Percentiles rank a stretch among this genome's conserved stretches.
Evolutionary conservation across 1,140 invertebrate genomes (phyloP).

Genomic region (Nomia melanderi): DNA sequence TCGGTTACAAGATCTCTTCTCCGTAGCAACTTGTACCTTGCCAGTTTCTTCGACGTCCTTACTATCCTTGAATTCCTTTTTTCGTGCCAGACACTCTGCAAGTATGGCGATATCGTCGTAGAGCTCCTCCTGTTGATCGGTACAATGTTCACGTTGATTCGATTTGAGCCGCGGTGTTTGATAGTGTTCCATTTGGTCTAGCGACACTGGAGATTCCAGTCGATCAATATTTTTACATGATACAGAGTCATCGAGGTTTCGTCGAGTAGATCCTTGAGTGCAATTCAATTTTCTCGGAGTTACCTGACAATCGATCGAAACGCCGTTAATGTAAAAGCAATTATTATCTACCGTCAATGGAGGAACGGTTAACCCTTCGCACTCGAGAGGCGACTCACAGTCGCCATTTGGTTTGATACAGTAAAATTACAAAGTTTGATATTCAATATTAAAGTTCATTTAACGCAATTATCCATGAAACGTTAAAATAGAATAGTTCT

Average conservation of each 20-base stretch:
- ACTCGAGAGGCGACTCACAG: too few relatives aligned
- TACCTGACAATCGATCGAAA: conserved; percentile 3
- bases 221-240: not conserved
- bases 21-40: conserved; percentile 15
- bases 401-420: too few relatives aligned
- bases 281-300: not conserved
- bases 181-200: conserved; percentile 66
- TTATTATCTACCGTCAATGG: too few relatives aligned
- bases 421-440: too few relatives aligned
- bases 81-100: conserved; percentile 61
- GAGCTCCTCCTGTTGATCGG: conserved; percentile 55
- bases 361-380: not conserved
- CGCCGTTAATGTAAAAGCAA: too few relatives aligned
- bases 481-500: too few relatives aligned
- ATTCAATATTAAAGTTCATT: too few relatives aligned
- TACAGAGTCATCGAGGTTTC: not conserved
- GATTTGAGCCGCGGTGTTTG: conserved; percentile 65
- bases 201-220: not conserved
- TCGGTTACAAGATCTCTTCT: conserved; percentile 69
- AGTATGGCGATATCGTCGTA: conserved; percentile 73
- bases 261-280: too few relatives aligned
- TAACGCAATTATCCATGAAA: too few relatives aligned
- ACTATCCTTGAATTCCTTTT: conserved; percentile 46
- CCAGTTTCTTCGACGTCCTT: conserved; percentile 23
- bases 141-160: not conserved